Conservation (phyloP, 2,888 invertebrate genomes). For the Erpobdella octoculata region DNA sequence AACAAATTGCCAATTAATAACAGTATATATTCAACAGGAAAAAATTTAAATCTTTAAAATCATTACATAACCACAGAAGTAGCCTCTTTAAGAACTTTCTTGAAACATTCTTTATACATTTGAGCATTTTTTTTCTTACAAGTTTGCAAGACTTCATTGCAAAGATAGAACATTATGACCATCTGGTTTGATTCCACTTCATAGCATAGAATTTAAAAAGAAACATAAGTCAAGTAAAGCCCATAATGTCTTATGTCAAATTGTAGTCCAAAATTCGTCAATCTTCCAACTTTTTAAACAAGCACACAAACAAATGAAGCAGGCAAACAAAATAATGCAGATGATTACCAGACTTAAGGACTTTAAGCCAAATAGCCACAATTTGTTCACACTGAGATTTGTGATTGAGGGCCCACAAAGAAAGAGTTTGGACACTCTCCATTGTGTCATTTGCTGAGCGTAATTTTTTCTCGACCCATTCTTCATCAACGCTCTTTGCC, state of each 20-base stretch:
- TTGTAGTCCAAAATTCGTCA: no score
- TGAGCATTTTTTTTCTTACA: conserved; percentile 23
- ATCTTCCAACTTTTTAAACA: no score
- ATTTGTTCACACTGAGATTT: conserved; percentile 20
- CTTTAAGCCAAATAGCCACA: conserved; percentile 15
- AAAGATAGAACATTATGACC: conserved; percentile 19
- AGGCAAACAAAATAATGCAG: no score
- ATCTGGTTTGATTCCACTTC: conserved; percentile 2
- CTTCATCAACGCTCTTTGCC: conserved; percentile 17
- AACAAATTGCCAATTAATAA: background rate
- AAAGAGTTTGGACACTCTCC: conserved; percentile 23
- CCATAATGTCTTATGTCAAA: conserved; percentile 1
- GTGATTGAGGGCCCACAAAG: conserved; percentile 25
- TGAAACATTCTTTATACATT: conserved; percentile 13
- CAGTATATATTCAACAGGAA: background rate
- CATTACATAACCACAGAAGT: conserved; percentile 8
- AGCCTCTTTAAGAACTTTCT: conserved; percentile 8
- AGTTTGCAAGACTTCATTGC: conserved; percentile 24
- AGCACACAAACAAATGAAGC: no score
- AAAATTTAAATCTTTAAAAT: background rate
- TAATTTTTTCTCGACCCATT: conserved; percentile 19
- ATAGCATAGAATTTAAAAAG: no score
- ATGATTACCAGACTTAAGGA: conserved; percentile 12
- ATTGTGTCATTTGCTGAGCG: conserved; percentile 12
- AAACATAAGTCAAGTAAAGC: no score